A percentile compares a stretch with the other conserved stretches of the same genome.
Evolutionary conservation across 2,113 vertebrate species (phyloP).

Genomic region (Cricetomys ansorgei): DNA sequence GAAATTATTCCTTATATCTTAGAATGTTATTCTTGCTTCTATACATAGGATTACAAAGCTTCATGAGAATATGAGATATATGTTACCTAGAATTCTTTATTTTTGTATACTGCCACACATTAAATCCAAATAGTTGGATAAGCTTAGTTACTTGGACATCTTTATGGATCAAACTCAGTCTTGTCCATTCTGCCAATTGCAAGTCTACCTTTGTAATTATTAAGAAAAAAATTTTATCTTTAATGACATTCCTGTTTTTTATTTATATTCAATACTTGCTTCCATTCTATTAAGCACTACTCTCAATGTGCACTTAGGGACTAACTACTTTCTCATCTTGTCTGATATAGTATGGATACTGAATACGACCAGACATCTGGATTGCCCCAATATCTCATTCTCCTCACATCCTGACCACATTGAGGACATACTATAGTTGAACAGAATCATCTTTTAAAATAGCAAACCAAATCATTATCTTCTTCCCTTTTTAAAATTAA

Average conservation of each 20-base stretch:
- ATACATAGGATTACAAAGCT: background rate
- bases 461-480: background rate
- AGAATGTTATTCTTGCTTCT: background rate
- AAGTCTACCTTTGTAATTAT: background rate
- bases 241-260: background rate
- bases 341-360: background rate
- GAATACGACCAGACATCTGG: background rate
- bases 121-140: background rate
- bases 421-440: too few species aligned
- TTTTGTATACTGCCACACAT: background rate
- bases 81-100: background rate
- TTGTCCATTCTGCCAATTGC: background rate
- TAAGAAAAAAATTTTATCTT: background rate
- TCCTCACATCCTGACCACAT: background rate
- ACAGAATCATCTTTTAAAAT: background rate
- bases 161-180: background rate
- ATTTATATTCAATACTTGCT: background rate
- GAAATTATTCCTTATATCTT: background rate
- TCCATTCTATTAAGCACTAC: too few species aligned
- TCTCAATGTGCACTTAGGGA: background rate
- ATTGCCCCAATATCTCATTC: background rate
- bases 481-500: background rate
- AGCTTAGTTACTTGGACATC: background rate
- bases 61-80: background rate
- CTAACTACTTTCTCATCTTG: background rate